A percentile compares a stretch with the other conserved stretches of the same genome.
These are phyloP conservation scores for Agapornis canus DNA, from an alignment of 2,797 vertebrate genomes.

Conservation along the genomic window DNA sequence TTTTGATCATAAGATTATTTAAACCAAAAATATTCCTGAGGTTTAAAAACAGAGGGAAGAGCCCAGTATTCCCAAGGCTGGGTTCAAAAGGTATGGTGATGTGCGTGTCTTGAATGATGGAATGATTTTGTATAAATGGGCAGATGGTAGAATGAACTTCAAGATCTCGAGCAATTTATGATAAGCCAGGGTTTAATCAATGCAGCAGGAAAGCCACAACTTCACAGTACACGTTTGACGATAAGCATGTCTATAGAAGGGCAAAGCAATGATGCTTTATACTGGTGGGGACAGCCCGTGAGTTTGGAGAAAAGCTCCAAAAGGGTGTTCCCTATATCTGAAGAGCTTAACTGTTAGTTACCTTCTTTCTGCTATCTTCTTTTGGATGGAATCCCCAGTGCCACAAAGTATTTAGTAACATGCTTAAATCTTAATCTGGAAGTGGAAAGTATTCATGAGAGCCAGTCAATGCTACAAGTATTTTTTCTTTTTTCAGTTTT, in stretches of 20 bases:
- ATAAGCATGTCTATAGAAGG: background rate
- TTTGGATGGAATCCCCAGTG: background rate
- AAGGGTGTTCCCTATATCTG: background rate
- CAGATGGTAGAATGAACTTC: background rate
- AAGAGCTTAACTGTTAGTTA: background rate
- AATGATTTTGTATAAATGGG: background rate
- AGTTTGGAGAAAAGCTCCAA: background rate
- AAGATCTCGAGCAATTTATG: background rate
- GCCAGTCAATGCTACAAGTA: background rate
- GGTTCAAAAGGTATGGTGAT: background rate
- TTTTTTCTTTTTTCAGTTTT: background rate
- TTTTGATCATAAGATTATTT: background rate
- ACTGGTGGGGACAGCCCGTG: background rate
- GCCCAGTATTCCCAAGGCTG: background rate
- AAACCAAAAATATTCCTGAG: background rate
- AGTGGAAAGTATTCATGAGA: conserved; percentile 1
- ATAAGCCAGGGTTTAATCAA: background rate
- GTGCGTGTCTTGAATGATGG: rapidly evolving
- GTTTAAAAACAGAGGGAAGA: background rate
- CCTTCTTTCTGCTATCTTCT: conserved; percentile 13
- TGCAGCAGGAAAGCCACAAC: background rate
- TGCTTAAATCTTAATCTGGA: conserved; percentile 34
- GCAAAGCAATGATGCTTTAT: background rate
- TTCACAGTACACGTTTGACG: background rate
- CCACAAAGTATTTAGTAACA: conserved; percentile 17